Base-by-base conservation (phyloP, 2,797 vertebrate genomes). In the Sciurus carolinensis region DNA sequence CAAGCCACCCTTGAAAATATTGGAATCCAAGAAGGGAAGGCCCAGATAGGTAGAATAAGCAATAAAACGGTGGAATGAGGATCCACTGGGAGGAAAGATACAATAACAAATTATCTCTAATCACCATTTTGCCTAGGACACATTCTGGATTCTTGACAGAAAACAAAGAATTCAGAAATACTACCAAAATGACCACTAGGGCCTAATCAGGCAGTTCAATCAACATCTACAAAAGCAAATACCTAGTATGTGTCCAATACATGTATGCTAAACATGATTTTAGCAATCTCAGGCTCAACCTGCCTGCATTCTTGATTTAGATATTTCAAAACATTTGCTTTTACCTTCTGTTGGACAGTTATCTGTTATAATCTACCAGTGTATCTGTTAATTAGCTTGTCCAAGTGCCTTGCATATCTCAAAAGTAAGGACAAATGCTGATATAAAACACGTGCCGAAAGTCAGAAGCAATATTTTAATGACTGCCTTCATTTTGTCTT, bases 391-490 rank as follows among this genome's bases (percentile, higher is more conserved):
- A 88, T 86, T 79, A 72, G 44, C 22, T 79, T 88, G 5, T 36
- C 24, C 11, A 47, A 12, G 20, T 44, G 12, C 17, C 3, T 82
- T 59, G 12, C 7, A 24, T 73, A 79, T 79, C 85, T 92, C 64
- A 82, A 95, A 95, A 81, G 9, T 84, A 67, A 91, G 50, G 50
- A 81, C 64, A 95, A 91, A 97, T 36, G 28, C 7, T 83, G 36
- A 57, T 12, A 84, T 47, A 91, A 94, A 82, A 57, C 12, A 95
- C 39, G 80, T 36, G 42, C 20, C 20, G n/a, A 76, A 95, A 90
- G 20, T 89, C 28, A 67, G 42, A 44, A 95, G 66, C 50, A 94
- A 42, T 52, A 91, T 72, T 92, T 62, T 39, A 18, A 94, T 28
- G 47, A 2, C 73, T 87, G 36, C 22, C 36, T 97, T 96, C 14